A percentile compares a stretch with the other conserved stretches of the same genome.
Evolutionary conservation across 2,797 vertebrate species (phyloP).

Genomic region (Urophycis tenuis): DNA sequence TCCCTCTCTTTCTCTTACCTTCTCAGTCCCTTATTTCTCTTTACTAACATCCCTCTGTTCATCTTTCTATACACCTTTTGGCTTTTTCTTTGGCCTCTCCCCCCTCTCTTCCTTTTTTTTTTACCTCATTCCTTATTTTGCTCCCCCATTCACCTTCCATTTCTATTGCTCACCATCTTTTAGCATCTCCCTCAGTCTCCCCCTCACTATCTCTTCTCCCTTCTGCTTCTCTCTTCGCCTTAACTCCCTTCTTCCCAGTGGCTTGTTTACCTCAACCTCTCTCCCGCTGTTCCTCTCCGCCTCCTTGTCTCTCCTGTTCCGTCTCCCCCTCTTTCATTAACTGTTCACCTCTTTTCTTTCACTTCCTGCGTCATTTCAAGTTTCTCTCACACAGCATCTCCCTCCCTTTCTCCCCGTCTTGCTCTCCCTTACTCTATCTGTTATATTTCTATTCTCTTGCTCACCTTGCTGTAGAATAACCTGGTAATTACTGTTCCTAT

Average conservation of each 20-base stretch:
- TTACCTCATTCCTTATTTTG: no score
- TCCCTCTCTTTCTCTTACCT: no score
- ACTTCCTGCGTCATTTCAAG: neutral
- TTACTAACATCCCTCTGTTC: neutral
- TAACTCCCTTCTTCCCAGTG: no score
- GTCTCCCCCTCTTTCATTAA: neutral
- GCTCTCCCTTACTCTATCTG: neutral
- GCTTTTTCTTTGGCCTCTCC: no score
- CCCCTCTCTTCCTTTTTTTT: no score
- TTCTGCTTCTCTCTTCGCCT: no score
- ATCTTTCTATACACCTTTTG: no score
- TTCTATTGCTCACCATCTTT: no score
- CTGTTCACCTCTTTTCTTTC: neutral
- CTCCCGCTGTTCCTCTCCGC: neutral
- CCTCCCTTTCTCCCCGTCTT: neutral
- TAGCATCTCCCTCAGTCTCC: no score
- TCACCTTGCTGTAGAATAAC: neutral
- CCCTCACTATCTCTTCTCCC: no score
- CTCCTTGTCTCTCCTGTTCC: slow-evolving; percentile 7
- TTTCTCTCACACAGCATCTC: neutral
- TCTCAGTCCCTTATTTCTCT: slow-evolving; percentile 9
- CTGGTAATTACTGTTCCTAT: neutral
- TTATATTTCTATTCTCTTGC: neutral
- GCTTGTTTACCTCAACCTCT: no score
- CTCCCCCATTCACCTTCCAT: no score